Conservation (phyloP, 2,797 vertebrate genomes). For the Choloepus didactylus region DNA sequence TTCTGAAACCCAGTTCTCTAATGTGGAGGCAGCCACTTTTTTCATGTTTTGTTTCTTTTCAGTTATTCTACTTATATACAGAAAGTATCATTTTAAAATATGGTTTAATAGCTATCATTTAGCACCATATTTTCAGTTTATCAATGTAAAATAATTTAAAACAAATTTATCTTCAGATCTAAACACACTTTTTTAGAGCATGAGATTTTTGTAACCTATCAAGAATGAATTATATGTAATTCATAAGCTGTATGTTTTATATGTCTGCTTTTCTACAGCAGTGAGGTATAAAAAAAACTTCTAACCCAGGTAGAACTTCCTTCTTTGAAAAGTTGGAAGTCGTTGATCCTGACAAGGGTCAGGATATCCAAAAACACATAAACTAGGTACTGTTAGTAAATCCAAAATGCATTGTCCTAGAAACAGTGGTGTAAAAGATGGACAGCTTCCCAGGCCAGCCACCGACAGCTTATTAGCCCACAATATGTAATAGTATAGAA, state of each 20-base stretch:
- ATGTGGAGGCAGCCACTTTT: neutral
- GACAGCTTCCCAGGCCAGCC: neutral
- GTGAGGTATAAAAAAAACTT: neutral
- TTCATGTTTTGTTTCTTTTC: constrained; percentile 31
- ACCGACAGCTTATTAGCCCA: neutral
- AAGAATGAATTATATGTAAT: constrained; percentile 9
- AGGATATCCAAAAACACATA: neutral
- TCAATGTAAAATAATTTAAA: constrained; percentile 32
- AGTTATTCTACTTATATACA: constrained; percentile 17
- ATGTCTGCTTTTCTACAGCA: neutral
- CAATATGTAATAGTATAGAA: neutral
- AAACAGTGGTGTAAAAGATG: neutral
- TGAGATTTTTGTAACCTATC: constrained; percentile 11
- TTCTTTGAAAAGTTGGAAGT: constrained; percentile 5
- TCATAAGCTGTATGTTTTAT: constrained; percentile 12
- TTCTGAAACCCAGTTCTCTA: neutral
- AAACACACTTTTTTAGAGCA: neutral
- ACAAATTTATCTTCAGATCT: constrained; percentile 41
- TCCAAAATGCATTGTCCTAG: constrained; percentile 3
- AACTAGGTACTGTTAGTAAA: neutral
- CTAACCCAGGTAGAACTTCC: neutral
- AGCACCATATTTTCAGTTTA: constrained; percentile 35
- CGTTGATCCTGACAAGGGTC: constrained; percentile 8
- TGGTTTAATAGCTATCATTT: constrained; percentile 34
- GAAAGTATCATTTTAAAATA: constrained; percentile 40